A percentile compares a stretch with the other conserved stretches of the same genome.
These are phyloP conservation scores for Heterocephalus glaber DNA, from an alignment of 2,113 vertebrate species.

Conservation along the genomic window DNA sequence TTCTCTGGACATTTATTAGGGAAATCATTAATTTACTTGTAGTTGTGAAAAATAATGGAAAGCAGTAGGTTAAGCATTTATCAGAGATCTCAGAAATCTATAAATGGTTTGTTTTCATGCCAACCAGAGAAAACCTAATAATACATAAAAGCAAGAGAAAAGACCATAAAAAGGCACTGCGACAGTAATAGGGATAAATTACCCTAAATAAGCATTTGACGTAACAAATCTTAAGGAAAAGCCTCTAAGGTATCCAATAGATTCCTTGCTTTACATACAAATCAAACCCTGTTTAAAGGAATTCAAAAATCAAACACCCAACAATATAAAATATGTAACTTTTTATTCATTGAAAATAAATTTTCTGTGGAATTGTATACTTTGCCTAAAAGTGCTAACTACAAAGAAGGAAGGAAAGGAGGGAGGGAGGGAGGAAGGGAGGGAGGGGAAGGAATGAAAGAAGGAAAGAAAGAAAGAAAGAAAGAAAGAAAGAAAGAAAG, in stretches of 20 bases:
- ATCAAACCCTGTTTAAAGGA: conserved; percentile 5
- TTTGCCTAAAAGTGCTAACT: not conserved
- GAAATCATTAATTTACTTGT: not conserved
- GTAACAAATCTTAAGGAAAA: not conserved
- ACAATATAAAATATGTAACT: not conserved
- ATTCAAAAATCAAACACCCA: not conserved
- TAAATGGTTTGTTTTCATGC: not conserved
- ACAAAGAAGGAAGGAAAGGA: not conserved
- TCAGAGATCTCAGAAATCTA: not conserved
- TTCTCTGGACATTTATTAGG: not conserved
- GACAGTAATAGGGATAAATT: not conserved
- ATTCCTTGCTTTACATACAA: not conserved
- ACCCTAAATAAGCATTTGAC: not conserved
- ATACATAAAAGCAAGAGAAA: not conserved
- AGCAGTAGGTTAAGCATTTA: not conserved
- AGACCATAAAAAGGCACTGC: not conserved
- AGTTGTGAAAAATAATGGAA: not conserved
- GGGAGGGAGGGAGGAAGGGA: no score
- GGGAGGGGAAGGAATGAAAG: not conserved
- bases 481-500: not conserved
- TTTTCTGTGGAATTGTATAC: not conserved
- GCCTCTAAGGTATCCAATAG: not conserved
- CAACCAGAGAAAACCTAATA: not conserved
- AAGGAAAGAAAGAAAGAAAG: not conserved
- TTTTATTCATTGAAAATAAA: not conserved